A percentile compares a stretch with the other conserved stretches of the same genome.
Evolutionary conservation across 2,797 vertebrate genomes (phyloP).

Genomic region (Notoglanidium macrostoma): DNA sequence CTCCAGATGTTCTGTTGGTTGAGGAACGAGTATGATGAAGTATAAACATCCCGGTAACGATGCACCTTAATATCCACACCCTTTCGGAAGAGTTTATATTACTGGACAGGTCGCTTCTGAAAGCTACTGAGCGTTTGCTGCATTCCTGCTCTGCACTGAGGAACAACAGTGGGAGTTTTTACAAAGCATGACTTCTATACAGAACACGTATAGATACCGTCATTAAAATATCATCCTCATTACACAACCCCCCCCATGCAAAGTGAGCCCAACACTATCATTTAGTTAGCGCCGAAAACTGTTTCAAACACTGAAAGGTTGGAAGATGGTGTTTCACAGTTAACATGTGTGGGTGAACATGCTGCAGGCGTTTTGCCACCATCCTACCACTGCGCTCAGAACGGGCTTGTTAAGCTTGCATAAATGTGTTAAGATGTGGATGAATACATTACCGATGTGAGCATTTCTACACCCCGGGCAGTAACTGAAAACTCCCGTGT

Average conservation of each 20-base stretch:
- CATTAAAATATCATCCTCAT: constrained; percentile 30
- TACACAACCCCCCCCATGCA: constrained; percentile 32
- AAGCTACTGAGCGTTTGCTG: background rate
- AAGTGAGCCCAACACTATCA: constrained; percentile 21
- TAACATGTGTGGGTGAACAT: constrained; percentile 77
- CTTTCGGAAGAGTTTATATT: background rate
- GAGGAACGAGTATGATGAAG: background rate
- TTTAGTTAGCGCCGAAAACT: constrained; percentile 35
- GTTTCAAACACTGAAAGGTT: constrained; percentile 43
- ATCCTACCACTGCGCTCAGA: constrained; percentile 74
- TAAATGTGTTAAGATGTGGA: constrained; percentile 68
- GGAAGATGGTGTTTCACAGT: constrained; percentile 64
- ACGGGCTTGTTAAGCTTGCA: constrained; percentile 76
- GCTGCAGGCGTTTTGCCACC: constrained; percentile 74
- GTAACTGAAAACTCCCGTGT: constrained; percentile 45
- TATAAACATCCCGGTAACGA: background rate
- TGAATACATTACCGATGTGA: constrained; percentile 73
- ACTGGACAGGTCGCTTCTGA: background rate
- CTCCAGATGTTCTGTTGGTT: background rate
- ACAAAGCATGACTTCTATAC: background rate
- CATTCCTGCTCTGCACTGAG: background rate
- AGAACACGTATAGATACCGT: background rate
- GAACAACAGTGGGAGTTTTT: background rate
- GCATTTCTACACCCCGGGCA: constrained; percentile 48
- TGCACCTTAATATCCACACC: background rate